Evolutionary conservation across 2,797 vertebrate genomes (phyloP).

Genomic region (Acanthurus lineatus): DNA sequence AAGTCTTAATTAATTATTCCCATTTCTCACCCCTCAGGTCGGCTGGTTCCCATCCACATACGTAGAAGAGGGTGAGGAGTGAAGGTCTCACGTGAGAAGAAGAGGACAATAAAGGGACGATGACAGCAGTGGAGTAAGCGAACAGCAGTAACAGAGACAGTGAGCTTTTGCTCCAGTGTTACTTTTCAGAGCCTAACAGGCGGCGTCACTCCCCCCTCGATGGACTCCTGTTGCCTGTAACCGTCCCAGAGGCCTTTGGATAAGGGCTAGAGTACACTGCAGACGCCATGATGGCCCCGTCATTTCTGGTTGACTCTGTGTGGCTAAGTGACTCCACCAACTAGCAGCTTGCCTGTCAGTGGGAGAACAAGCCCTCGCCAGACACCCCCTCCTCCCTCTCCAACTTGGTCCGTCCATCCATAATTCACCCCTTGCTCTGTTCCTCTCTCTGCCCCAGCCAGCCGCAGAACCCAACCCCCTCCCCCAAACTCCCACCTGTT

Average conservation of each 20-base stretch:
- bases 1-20: no score
- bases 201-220: slow-evolving; percentile 26
- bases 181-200: slow-evolving; percentile 26
- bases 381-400: slow-evolving; percentile 35
- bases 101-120: slow-evolving; percentile 16
- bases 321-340: slow-evolving; percentile 60
- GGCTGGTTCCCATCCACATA: slow-evolving; percentile 99
- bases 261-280: slow-evolving; percentile 38
- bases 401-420: slow-evolving; percentile 51
- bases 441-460: slow-evolving; percentile 38
- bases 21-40: slow-evolving; percentile 82
- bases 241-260: slow-evolving; percentile 58
- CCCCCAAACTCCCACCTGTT: slow-evolving; percentile 56
- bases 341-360: slow-evolving; percentile 74
- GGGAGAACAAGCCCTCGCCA: slow-evolving; percentile 64
- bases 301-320: slow-evolving; percentile 52
- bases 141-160: slow-evolving; percentile 8
- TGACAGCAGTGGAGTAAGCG: slow-evolving; percentile 32
- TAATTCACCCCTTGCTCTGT: slow-evolving; percentile 49
- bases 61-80: slow-evolving; percentile 95
- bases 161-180: slow-evolving; percentile 26
- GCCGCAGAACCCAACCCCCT: neutral
- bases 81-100: slow-evolving; percentile 27
- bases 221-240: slow-evolving; percentile 40
- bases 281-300: slow-evolving; percentile 47